Percentiles rank a stretch among this genome's conserved stretches.
Conservation (phyloP, 1,140 invertebrate species). For the Achatina immaculata region DNA sequence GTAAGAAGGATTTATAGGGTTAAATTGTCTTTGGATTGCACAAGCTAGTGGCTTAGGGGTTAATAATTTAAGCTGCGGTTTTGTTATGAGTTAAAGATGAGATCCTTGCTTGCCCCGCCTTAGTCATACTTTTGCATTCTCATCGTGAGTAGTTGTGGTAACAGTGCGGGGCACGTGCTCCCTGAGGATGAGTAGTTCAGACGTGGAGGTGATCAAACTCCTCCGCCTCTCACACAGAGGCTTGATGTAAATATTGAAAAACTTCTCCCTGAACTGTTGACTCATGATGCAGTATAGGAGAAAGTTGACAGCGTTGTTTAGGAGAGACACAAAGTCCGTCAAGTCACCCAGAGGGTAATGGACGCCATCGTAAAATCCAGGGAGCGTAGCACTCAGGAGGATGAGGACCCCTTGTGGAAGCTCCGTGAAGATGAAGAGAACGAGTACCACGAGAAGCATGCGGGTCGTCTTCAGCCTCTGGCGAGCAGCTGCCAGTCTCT, state of each 20-base stretch:
- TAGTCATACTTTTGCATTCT: slow-evolving; percentile 7
- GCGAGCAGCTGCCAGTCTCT: slow-evolving; percentile 69
- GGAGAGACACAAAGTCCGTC: slow-evolving; percentile 90
- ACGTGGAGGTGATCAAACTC: slow-evolving; percentile 34
- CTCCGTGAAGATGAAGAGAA: slow-evolving; percentile 89
- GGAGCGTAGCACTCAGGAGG: slow-evolving; percentile 59
- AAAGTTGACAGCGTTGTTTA: slow-evolving; percentile 94
- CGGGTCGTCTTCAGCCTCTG: slow-evolving; percentile 78
- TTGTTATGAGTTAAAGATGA: background rate
- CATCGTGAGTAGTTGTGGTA: slow-evolving; percentile 22
- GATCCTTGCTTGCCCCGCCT: background rate
- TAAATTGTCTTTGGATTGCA: background rate
- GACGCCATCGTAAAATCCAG: slow-evolving; percentile 64
- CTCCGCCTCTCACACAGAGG: slow-evolving; percentile 30
- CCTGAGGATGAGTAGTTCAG: slow-evolving; percentile 40
- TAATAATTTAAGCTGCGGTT: background rate
- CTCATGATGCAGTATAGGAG: slow-evolving; percentile 95
- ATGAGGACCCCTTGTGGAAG: slow-evolving; percentile 78
- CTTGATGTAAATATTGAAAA: slow-evolving; percentile 72
- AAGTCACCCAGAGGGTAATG: slow-evolving; percentile 82
- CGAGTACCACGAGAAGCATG: slow-evolving; percentile 64
- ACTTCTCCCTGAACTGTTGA: slow-evolving; percentile 89
- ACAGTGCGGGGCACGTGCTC: slow-evolving; percentile 34
- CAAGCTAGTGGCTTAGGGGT: background rate
- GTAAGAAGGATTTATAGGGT: background rate